Conservation (phyloP, 2,797 vertebrate species). For the Gobionotothen gibberifrons region DNA sequence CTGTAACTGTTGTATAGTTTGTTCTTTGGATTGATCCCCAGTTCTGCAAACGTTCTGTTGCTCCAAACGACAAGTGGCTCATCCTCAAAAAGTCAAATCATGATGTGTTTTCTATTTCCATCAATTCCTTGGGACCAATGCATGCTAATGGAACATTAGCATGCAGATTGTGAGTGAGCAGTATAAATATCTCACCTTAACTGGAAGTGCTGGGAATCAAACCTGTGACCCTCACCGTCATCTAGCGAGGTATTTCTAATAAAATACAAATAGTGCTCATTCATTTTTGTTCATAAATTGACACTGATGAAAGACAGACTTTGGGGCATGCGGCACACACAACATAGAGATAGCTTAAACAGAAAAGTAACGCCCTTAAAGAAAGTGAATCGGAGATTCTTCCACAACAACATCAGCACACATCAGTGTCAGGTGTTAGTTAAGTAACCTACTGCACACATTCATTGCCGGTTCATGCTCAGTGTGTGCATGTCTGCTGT, state of each 20-base stretch:
- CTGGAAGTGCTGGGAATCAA: constrained; percentile 86
- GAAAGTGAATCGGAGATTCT: background rate
- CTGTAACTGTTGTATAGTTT: no score
- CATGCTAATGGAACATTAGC: constrained; percentile 15
- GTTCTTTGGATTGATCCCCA: no score
- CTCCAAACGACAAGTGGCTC: background rate
- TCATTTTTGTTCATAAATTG: background rate
- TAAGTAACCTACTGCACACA: constrained; percentile 15
- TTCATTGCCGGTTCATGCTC: background rate
- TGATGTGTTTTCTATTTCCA: background rate
- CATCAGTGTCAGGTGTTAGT: background rate
- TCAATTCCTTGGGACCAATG: background rate
- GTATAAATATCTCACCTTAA: constrained; percentile 80
- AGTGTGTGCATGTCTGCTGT: constrained; percentile 2
- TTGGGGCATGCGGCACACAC: constrained; percentile 38
- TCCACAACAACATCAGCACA: constrained; percentile 2
- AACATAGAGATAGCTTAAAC: constrained; percentile 23
- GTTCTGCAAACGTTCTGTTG: no score
- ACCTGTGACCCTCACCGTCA: constrained; percentile 84
- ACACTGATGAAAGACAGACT: constrained; percentile 21
- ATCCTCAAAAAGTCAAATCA: background rate
- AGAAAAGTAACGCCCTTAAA: constrained; percentile 3
- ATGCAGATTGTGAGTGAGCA: constrained; percentile 4
- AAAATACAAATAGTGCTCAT: constrained; percentile 44
- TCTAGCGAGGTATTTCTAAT: constrained; percentile 85